These are phyloP conservation scores for Melanotaenia pygmaea DNA, from an alignment of 2,797 vertebrate genomes.

Conservation along the genomic window DNA sequence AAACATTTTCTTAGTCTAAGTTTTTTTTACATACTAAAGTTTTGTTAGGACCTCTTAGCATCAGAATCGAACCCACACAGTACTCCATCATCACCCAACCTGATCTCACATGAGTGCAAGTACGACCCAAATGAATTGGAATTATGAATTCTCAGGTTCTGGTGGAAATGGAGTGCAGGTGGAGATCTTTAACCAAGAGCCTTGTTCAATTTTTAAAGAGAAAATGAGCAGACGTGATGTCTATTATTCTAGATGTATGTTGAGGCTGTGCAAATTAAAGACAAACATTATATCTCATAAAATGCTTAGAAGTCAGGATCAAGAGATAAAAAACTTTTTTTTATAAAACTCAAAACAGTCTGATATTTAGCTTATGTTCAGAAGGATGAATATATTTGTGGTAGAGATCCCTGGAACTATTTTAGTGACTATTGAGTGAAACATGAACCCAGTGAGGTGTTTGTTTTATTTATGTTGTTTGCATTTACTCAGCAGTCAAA, in stretches of 20 bases:
- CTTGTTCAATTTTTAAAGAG: too few relatives aligned
- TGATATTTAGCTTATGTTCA: constrained; percentile 36
- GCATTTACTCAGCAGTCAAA: constrained; percentile 14
- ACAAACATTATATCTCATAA: neutral
- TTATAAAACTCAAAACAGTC: neutral
- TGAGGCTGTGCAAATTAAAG: neutral
- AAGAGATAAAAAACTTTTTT: neutral
- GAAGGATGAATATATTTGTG: constrained; percentile 41
- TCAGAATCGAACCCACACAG: neutral
- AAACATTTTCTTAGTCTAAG: neutral
- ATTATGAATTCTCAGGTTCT: neutral
- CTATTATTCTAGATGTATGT: too few relatives aligned
- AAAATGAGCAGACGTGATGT: too few relatives aligned
- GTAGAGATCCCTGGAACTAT: constrained; percentile 24
- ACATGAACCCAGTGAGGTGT: constrained; percentile 3
- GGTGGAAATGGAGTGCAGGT: neutral
- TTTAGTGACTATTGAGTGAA: constrained; percentile 14
- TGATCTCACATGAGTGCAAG: neutral
- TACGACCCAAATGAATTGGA: neutral
- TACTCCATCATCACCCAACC: neutral
- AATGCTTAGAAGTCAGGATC: neutral
- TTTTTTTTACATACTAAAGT: neutral
- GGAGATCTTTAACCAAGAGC: too few relatives aligned
- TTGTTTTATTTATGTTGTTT: neutral
- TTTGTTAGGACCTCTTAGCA: neutral